A percentile compares a stretch with the other conserved stretches of the same genome.
Conservation (phyloP, 2,113 vertebrate genomes). For the Lynx canadensis region DNA sequence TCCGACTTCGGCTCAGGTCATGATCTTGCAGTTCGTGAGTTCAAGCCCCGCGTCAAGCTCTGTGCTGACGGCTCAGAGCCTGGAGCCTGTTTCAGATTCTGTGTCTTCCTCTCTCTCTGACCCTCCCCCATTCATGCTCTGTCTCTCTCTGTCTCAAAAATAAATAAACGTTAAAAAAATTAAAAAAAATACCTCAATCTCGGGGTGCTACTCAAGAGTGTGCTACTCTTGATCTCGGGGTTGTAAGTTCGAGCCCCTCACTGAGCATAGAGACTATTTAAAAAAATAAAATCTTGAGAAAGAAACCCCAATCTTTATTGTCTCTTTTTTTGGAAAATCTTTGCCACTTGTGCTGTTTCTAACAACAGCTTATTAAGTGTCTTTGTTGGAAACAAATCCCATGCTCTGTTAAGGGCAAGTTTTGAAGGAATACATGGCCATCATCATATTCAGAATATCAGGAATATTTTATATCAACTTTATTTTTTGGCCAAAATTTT, state of each 20-base stretch:
- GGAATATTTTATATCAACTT: background rate
- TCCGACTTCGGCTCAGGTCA: background rate
- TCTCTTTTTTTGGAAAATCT: background rate
- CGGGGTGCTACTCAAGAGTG: background rate
- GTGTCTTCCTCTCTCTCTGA: no score
- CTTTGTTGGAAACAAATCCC: constrained; percentile 11
- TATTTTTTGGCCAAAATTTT: constrained; percentile 29
- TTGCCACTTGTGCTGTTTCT: background rate
- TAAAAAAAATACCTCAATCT: background rate
- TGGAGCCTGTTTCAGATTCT: no score
- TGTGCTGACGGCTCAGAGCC: no score
- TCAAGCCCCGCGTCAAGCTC: background rate
- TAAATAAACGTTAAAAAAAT: no score
- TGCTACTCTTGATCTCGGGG: background rate
- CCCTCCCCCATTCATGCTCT: no score
- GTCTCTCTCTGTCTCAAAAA: no score
- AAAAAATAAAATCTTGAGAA: background rate
- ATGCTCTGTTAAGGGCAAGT: background rate
- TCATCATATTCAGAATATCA: background rate
- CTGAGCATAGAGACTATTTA: background rate
- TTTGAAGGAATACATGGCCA: background rate
- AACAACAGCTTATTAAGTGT: background rate
- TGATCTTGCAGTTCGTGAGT: background rate
- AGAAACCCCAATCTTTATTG: background rate
- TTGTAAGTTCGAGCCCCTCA: background rate